A percentile compares a stretch with the other conserved stretches of the same genome.
phyloP scores from a whole-genome alignment of 2,113 vertebrate species.

The Pardalotus punctatus region DNA sequence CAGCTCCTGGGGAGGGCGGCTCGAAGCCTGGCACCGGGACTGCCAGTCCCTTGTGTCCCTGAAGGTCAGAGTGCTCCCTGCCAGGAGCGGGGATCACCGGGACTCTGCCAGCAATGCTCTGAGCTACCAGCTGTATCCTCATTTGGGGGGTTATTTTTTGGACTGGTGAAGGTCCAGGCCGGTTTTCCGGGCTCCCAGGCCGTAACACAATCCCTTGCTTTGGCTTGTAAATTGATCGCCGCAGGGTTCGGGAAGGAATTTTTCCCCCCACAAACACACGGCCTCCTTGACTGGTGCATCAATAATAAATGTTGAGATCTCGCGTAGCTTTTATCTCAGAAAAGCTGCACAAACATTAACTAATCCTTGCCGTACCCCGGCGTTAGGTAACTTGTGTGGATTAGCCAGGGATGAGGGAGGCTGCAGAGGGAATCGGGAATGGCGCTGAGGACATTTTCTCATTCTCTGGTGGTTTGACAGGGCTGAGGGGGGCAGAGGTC shows the following conservation, averaged over 20 bases:
- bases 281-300: conserved; percentile 18
- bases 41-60: background rate
- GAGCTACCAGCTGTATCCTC: background rate
- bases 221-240: conserved; percentile 51
- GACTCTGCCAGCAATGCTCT: background rate
- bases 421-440: background rate
- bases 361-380: background rate
- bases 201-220: conserved; percentile 40
- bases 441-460: background rate
- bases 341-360: conserved; percentile 34
- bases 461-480: background rate
- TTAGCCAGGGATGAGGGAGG: background rate
- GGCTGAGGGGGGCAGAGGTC: background rate
- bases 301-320: conserved; percentile 44
- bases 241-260: conserved; percentile 39
- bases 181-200: background rate
- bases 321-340: background rate
- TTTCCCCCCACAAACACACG: background rate
- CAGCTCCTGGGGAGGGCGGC: background rate
- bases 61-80: conserved; percentile 40
- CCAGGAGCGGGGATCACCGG: background rate
- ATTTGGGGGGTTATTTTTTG: background rate
- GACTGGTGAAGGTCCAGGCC: background rate
- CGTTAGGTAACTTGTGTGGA: conserved; percentile 5
- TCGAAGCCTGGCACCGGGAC: fast-evolving